Evolutionary conservation across 2,888 invertebrate genomes (phyloP).

Genomic region (Hypena proboscidalis): DNA sequence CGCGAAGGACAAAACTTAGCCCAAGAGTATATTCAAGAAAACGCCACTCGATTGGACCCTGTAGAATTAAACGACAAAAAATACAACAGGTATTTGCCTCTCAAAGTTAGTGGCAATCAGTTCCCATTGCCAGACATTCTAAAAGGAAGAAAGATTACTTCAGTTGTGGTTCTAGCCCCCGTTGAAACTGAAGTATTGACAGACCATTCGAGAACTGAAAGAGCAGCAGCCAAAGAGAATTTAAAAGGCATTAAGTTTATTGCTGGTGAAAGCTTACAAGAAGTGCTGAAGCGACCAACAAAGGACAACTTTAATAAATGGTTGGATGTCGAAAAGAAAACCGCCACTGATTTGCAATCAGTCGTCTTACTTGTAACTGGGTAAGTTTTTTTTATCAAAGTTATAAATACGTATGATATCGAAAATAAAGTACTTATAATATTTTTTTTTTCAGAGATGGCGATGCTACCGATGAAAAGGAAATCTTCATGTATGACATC

Average conservation of each 20-base stretch:
- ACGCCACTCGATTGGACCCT: slow-evolving; percentile 90
- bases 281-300: slow-evolving; percentile 90
- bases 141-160: slow-evolving; percentile 91
- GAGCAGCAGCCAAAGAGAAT: slow-evolving; percentile 82
- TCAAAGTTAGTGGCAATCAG: slow-evolving; percentile 93
- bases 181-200: slow-evolving; percentile 88
- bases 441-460: slow-evolving; percentile 72
- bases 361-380: slow-evolving; percentile 93
- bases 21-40: slow-evolving; percentile 89
- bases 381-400: slow-evolving; percentile 81
- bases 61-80: slow-evolving; percentile 90
- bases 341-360: slow-evolving; percentile 90
- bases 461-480: slow-evolving; percentile 84
- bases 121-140: slow-evolving; percentile 93
- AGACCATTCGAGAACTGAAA: slow-evolving; percentile 80
- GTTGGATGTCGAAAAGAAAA: slow-evolving; percentile 91
- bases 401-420: not conserved
- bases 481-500: slow-evolving; percentile 95
- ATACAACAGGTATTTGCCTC: slow-evolving; percentile 93
- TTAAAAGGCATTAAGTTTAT: slow-evolving; percentile 90
- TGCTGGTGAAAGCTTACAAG: slow-evolving; percentile 90
- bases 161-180: slow-evolving; percentile 94
- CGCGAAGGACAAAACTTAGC: slow-evolving; percentile 89
- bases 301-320: slow-evolving; percentile 92
- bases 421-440: not conserved